These are phyloP conservation scores for Piscicola geometra DNA, from an alignment of 2,888 invertebrate genomes.

Conservation along the genomic window DNA sequence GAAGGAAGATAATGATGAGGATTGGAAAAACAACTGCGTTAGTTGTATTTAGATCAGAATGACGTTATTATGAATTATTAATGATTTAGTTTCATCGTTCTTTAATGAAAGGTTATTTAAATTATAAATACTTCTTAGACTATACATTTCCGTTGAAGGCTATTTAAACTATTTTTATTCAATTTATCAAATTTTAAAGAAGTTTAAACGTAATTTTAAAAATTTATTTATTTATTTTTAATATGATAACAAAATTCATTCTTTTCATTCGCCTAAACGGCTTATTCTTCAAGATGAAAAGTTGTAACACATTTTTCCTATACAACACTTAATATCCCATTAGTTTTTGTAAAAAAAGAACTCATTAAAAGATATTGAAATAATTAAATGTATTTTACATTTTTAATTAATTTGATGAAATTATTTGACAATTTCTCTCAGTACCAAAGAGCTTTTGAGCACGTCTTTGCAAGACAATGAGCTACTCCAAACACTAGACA, in stretches of 20 bases:
- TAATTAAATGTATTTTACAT: background rate
- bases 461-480: slow-evolving; percentile 91
- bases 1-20: slow-evolving; percentile 23
- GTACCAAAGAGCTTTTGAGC: slow-evolving; percentile 83
- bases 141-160: no score
- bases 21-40: slow-evolving; percentile 25
- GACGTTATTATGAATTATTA: background rate
- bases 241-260: no score
- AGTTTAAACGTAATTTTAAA: no score
- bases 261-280: no score
- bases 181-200: no score
- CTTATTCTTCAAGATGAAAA: no score
- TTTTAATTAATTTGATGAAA: no score
- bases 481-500: slow-evolving; percentile 92
- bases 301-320: background rate
- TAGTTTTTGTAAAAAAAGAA: background rate
- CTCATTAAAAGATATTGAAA: background rate
- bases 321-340: background rate
- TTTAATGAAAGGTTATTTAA: no score
- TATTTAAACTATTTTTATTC: no score
- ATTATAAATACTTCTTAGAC: no score
- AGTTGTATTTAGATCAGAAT: background rate
- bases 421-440: no score
- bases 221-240: no score
- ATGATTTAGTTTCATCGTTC: background rate